Base-by-base conservation (phyloP, 1,140 invertebrate genomes). In the Aphaenogaster ashmeadi region DNA sequence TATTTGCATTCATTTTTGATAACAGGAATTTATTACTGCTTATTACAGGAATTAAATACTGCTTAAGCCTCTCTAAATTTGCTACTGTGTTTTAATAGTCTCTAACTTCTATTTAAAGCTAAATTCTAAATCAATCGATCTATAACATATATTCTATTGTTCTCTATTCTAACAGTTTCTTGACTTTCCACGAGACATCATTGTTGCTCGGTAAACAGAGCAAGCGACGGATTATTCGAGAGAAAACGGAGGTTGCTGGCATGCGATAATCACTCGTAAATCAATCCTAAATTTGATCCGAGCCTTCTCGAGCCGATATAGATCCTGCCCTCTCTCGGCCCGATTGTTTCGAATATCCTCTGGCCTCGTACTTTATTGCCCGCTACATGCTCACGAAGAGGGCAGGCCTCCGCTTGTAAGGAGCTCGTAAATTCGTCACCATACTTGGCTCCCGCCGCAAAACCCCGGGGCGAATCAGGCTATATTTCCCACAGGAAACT, bases 401-500 rank as follows among this genome's bases (percentile, higher is more conserved):
- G 86, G 88, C 90, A 89, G 87, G 81, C 79, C 67, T 71, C 4
- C 3, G 80, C 69, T 93, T 78, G 92, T 91, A 93, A 93, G 92
- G 75, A 89, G 92, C 90, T 93, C 93, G 90, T 93, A 93, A 93
- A 93, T 93, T 93, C 93, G 92, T 93, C 93, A 93, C 92, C 91
- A 89, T 84, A 88, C 87, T 91, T 87, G 87, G 92, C 92, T 93
- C 90, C 92, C 84, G 88, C 90, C 89, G 60, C 92, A 91, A 89
- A 84, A 81, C 86, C 89, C 88, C 64, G 67, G 56, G 72, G 86
- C 80, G 75, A 84, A 56, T 88, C 77, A 13, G 33, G 77, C 62
- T 81, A 56, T 79, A 87, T 91, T 91, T 91, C 77, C 80, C 58
- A 84, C 66, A 64, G 27, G 21, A 84, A 87, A 89, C 66, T 52